Evolutionary conservation across 2,113 vertebrate genomes (phyloP).

Genomic region (Phyllostomus discolor): DNA sequence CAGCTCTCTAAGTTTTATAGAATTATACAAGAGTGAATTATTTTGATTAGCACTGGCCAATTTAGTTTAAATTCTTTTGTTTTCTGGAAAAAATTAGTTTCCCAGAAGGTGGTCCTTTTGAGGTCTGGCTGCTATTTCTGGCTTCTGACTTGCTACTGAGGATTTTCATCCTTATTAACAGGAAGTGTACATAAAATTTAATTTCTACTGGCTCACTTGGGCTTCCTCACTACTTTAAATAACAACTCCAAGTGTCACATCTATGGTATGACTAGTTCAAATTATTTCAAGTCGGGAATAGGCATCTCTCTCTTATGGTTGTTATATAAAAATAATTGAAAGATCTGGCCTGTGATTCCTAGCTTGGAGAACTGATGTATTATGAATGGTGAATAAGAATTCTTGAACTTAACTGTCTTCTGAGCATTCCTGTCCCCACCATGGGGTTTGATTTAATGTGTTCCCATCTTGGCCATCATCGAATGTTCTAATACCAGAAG

Average conservation of each 20-base stretch:
- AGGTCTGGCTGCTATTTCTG: neutral
- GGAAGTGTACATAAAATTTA: neutral
- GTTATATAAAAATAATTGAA: neutral
- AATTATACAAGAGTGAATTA: neutral
- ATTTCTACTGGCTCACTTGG: neutral
- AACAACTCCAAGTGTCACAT: neutral
- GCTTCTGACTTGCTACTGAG: neutral
- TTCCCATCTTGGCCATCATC: neutral
- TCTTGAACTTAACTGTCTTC: neutral
- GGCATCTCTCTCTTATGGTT: neutral
- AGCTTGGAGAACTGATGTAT: neutral
- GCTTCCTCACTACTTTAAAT: neutral
- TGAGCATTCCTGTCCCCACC: accelerated
- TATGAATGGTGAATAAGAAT: neutral
- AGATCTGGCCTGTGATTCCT: neutral
- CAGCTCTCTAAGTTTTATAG: neutral
- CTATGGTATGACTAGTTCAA: neutral
- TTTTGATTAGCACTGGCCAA: neutral
- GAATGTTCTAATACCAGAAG: neutral
- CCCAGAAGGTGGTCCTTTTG: neutral
- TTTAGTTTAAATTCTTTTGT: neutral
- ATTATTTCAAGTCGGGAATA: neutral
- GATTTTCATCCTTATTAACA: neutral
- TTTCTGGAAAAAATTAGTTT: neutral
- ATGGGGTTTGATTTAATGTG: neutral